phyloP scores from a whole-genome alignment of 2,113 vertebrate genomes.

The Sceloporus undulatus region DNA sequence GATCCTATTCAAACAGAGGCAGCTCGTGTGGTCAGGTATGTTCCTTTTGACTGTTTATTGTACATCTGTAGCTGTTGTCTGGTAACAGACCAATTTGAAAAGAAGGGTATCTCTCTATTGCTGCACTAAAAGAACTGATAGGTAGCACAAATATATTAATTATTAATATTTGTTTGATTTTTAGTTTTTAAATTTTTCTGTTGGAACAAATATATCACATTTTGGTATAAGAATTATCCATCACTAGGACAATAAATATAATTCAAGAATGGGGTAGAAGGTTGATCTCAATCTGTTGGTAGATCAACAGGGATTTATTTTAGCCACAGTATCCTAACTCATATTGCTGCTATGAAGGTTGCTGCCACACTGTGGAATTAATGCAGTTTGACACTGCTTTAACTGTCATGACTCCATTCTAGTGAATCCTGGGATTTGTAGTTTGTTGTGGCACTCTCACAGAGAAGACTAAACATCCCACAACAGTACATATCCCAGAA shows the following conservation, averaged over 20 bases:
- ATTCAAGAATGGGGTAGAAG: background rate
- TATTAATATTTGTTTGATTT: background rate
- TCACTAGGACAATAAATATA: background rate
- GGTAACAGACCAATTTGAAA: background rate
- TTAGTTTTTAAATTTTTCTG: background rate
- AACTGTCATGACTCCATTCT: no score
- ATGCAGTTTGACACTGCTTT: no score
- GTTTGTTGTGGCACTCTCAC: no score
- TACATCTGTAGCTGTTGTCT: background rate
- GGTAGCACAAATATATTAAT: background rate
- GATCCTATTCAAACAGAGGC: background rate
- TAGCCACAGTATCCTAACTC: background rate
- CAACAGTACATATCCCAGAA: no score
- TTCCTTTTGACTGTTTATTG: background rate
- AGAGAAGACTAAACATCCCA: no score
- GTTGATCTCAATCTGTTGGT: background rate
- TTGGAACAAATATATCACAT: background rate
- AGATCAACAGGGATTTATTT: background rate
- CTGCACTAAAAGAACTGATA: background rate
- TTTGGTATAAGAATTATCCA: background rate
- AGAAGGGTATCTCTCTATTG: background rate
- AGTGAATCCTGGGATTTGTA: no score
- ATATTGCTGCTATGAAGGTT: background rate
- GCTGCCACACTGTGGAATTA: no score
- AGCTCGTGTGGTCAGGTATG: conserved; percentile 12